Base-by-base conservation (phyloP, 2,113 vertebrate species). In the Colaptes auratus region DNA sequence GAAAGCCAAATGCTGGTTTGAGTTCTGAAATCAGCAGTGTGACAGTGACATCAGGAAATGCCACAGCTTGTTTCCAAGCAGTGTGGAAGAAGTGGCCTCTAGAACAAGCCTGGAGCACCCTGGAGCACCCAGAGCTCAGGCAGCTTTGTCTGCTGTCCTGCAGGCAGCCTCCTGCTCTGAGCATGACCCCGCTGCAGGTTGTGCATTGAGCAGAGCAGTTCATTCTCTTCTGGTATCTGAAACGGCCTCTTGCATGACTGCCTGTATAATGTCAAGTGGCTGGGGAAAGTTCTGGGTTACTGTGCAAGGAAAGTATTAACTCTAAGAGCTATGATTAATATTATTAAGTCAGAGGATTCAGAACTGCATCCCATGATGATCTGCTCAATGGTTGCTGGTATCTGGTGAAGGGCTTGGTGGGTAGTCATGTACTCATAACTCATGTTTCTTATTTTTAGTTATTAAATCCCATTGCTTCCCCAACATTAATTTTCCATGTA, bases 401-500 rank as follows among this genome's bases (percentile, higher is more conserved):
- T 89, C 65, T 88, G 72, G 85, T 83, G 76, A 91, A 75, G 88
- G 91, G 60, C 85, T 93, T 82, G 81, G 59, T 65, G 31, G 70
- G 76, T 64, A 78, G 35, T 83, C 59, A n/a, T 70, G 50, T 46
- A 85, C 60, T 88, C 83, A 94, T 94, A 96, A 89, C 60, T 92
- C 67, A 52, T 50, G 80, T 90, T 89, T 92, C 82, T 92, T 91
- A 83, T 78, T 91, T 89, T 97, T 88, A 88, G 87, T 92, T 95
- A 89, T 95, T 93, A 93, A 90, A 87, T 92, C 82, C 79, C 36
- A 7, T 82, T 83, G 87, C 91, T 91, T 93, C 85, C 89, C 65
- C 87, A 82, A 92, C 86, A 85, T 94, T 96, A 93, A 91, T 96
- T 93, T 96, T 97, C 90, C 60, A 39, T 88, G 91, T 93, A 97